These are phyloP conservation scores for Trachelus stipa DNA, from an alignment of 2,888 invertebrate genomes.

Conservation along the genomic window DNA sequence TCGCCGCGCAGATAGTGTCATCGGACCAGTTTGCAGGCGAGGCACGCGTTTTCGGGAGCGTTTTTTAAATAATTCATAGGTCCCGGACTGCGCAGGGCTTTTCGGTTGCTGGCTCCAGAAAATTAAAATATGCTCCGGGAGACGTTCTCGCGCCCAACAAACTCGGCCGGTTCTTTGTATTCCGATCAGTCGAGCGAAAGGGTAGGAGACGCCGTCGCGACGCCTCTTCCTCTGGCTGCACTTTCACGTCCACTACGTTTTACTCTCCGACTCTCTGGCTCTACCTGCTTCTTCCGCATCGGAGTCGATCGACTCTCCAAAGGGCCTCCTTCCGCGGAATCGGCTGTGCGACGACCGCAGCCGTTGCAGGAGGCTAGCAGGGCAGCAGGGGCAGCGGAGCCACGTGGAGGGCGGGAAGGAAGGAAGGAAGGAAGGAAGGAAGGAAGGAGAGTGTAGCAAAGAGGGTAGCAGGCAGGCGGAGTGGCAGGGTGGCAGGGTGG, in stretches of 20 bases:
- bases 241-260: neutral
- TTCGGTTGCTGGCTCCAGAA: constrained; percentile 22
- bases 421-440: neutral
- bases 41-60: constrained; percentile 34
- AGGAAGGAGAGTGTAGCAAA: too few relatives aligned
- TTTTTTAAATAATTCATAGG: constrained; percentile 47
- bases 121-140: constrained; percentile 32
- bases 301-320: neutral
- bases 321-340: neutral
- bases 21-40: constrained; percentile 30
- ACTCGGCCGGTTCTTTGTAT: constrained; percentile 28
- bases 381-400: neutral
- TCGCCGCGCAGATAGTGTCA: constrained; percentile 27
- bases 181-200: constrained; percentile 20
- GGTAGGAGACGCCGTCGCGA: neutral
- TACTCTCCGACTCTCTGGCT: neutral
- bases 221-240: neutral
- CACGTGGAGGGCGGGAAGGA: neutral
- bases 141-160: constrained; percentile 12
- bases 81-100: constrained; percentile 17
- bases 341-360: neutral
- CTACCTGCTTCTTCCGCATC: neutral
- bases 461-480: too few relatives aligned
- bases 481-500: neutral
- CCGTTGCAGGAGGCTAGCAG: neutral